A percentile compares a stretch with the other conserved stretches of the same genome.
Evolutionary conservation across 2,797 vertebrate genomes (phyloP).

Genomic region (Spondyliosoma cantharus): DNA sequence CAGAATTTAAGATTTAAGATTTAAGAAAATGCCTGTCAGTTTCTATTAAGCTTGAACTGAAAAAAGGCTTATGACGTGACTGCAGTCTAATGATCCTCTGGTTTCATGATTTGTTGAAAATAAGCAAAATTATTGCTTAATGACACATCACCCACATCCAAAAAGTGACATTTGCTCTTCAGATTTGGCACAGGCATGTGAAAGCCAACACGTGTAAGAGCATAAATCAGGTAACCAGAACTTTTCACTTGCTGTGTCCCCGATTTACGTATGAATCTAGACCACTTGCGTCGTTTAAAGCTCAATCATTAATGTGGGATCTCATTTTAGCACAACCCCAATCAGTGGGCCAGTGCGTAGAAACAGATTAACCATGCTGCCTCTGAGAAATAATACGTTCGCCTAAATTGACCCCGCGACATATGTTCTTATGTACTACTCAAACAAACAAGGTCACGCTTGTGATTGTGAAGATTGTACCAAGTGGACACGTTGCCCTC

Average conservation of each 20-base stretch:
- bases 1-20: background rate
- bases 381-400: background rate
- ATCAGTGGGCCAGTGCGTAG: background rate
- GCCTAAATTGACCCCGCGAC: background rate
- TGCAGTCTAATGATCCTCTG: background rate
- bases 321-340: background rate
- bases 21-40: background rate
- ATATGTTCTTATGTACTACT: background rate
- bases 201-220: background rate
- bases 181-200: background rate
- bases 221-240: background rate
- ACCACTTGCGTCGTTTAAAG: conserved; percentile 8
- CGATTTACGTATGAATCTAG: background rate
- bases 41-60: background rate
- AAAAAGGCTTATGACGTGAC: background rate
- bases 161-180: background rate
- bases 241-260: background rate
- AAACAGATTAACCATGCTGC: background rate
- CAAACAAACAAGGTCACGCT: background rate
- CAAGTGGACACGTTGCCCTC: background rate
- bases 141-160: background rate
- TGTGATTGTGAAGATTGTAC: background rate
- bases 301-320: conserved; percentile 7
- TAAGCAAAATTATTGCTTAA: background rate
- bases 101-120: background rate